Percentiles rank a stretch among this genome's conserved stretches.
Conservation (phyloP, 2,113 vertebrate genomes). For the Pseudopipra pipra region DNA sequence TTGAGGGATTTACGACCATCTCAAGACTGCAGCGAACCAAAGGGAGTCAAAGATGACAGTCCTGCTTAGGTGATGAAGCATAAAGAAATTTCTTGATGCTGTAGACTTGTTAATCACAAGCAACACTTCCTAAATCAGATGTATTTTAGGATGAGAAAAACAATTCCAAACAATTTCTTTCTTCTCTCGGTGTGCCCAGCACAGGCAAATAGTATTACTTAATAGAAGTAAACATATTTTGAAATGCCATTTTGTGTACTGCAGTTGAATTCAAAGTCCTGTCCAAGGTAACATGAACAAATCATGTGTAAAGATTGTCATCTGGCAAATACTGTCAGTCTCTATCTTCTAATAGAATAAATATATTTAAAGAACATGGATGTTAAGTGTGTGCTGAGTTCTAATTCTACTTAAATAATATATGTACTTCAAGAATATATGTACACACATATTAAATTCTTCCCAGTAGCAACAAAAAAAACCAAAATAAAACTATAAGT, state of each 20-base stretch:
- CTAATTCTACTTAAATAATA: conserved; percentile 35
- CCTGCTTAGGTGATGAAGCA: background rate
- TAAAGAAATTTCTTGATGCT: background rate
- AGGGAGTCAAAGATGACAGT: background rate
- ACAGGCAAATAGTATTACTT: background rate
- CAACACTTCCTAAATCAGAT: background rate
- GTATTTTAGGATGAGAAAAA: background rate
- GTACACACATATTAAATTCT: background rate
- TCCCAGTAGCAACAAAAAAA: background rate
- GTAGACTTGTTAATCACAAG: background rate
- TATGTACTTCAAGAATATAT: conserved; percentile 31
- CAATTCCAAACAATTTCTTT: background rate
- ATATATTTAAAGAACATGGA: background rate
- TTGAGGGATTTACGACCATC: background rate
- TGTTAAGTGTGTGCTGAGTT: background rate
- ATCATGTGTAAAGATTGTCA: background rate
- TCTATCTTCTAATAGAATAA: background rate
- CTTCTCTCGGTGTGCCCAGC: background rate
- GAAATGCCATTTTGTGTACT: background rate
- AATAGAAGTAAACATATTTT: background rate
- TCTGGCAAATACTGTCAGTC: background rate
- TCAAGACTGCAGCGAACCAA: background rate
- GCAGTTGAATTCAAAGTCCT: background rate
- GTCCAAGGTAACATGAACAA: background rate
- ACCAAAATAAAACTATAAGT: background rate